Evolutionary conservation across 2,797 vertebrate genomes (phyloP).

Genomic region (Coendou prehensilis): DNA sequence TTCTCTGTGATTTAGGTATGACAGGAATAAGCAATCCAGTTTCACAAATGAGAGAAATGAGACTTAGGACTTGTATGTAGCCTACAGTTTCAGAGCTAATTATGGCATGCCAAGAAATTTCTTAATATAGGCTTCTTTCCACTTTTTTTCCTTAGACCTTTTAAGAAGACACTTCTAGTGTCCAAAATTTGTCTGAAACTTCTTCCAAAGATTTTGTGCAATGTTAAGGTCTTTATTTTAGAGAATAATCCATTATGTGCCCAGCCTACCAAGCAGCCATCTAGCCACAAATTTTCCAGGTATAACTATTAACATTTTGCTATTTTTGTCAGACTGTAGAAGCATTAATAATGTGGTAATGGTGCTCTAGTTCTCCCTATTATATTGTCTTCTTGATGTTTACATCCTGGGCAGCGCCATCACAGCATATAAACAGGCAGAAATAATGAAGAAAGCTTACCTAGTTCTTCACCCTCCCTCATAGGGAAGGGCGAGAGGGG

Average conservation of each 20-base stretch:
- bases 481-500: fast-evolving
- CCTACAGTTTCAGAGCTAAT: neutral
- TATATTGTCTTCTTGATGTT: neutral
- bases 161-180: neutral
- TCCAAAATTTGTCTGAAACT: neutral
- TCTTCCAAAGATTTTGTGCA: neutral
- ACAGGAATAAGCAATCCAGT: neutral
- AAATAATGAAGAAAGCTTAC: neutral
- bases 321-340: neutral
- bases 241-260: neutral
- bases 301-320: neutral
- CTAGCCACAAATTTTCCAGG: neutral
- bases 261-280: neutral
- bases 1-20: neutral
- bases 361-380: neutral
- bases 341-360: neutral
- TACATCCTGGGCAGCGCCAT: neutral
- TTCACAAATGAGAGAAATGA: neutral
- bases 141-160: neutral
- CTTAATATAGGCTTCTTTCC: neutral
- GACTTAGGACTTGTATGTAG: neutral
- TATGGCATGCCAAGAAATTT: neutral
- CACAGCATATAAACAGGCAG: neutral
- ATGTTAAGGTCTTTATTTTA: neutral
- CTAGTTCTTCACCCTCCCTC: neutral